Base-by-base conservation (phyloP, 2,888 invertebrate genomes). In the Drosophila anomalata region DNA sequence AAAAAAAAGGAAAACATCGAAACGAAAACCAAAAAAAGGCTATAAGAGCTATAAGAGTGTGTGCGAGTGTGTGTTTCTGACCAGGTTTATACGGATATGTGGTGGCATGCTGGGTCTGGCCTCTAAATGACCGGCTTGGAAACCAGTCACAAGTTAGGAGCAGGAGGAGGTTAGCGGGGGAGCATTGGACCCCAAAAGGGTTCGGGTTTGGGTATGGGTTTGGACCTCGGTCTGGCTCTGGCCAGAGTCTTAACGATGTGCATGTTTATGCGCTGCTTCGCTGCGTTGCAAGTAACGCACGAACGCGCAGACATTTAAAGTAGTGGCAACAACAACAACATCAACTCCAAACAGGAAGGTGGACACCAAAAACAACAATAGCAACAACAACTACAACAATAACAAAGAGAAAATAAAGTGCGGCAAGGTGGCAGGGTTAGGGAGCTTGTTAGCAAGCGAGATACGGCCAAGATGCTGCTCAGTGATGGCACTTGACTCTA, bases 401-500 rank as follows among this genome's bases (percentile, higher is more conserved):
- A 36, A 36, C 7, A 4, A 36, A n/a, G 36, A 36, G 36, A n/a
- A 36, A 36, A 36, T n/a, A 2, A 36, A 36, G 36, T 36, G 60
- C 39, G 44, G 41, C 47, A 24, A 50, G 48, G 41, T 14, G 41
- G 33, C 41, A 26, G 42, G 42, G 51, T 22, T 48, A 31, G 44
- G 51, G 36, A 77, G 83, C 79, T 79, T 82, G 83, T 77, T 82
- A 82, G 83, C 83, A 79, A 60, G 62, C 79, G 59, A 68, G 63
- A 77, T 77, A 66, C 61, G 68, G 75, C 63, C 54, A 55, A 75
- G 61, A 73, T 57, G 59, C 59, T 58, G 39, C 5, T 42, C 22
- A 56, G 71, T n/a, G 73, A 55, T 60, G 72, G 42, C 9, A 22
- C 29, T 24, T 17, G 39, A 46, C 22, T 22, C n/a, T 2, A 5